Percentiles rank a stretch among this genome's conserved stretches.
Conservation (phyloP, 2,888 invertebrate species). For the Tenthredo scrophulariae region DNA sequence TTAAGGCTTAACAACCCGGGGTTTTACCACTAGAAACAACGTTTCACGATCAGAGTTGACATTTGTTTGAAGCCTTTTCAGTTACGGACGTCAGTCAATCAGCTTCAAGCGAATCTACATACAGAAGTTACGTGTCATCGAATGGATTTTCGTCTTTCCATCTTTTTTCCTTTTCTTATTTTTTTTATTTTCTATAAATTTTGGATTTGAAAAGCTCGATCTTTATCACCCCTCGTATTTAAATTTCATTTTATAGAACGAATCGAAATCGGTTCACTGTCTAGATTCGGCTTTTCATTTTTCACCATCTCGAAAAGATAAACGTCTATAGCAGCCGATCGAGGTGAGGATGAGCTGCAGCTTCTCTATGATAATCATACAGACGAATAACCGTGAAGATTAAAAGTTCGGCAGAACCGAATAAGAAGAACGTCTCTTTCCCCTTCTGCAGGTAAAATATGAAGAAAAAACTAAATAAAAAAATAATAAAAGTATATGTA, state of each 20-base stretch:
- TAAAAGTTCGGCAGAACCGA: slow-evolving; percentile 19
- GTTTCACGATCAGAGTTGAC: not conserved
- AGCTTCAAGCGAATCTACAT: not conserved
- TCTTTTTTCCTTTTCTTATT: not conserved
- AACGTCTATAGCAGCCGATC: not conserved
- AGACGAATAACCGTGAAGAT: slow-evolving; percentile 11
- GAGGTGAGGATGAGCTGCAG: not conserved
- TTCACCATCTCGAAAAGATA: no score
- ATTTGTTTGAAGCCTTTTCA: slow-evolving; percentile 49
- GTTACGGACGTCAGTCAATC: slow-evolving; percentile 33
- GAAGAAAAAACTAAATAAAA: no score
- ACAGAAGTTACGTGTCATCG: not conserved
- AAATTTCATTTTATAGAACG: no score
- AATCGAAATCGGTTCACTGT: no score
- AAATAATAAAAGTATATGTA: not conserved
- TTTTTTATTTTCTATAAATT: not conserved
- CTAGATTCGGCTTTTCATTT: no score
- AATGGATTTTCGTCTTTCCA: not conserved
- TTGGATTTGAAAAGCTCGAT: not conserved
- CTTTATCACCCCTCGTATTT: not conserved
- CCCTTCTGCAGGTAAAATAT: no score
- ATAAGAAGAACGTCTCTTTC: not conserved
- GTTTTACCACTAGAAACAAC: slow-evolving; percentile 32
- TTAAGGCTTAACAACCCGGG: slow-evolving; percentile 17
- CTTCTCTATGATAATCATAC: not conserved